Conservation (phyloP, 2,888 invertebrate species). For the Orchesella flavescens region DNA sequence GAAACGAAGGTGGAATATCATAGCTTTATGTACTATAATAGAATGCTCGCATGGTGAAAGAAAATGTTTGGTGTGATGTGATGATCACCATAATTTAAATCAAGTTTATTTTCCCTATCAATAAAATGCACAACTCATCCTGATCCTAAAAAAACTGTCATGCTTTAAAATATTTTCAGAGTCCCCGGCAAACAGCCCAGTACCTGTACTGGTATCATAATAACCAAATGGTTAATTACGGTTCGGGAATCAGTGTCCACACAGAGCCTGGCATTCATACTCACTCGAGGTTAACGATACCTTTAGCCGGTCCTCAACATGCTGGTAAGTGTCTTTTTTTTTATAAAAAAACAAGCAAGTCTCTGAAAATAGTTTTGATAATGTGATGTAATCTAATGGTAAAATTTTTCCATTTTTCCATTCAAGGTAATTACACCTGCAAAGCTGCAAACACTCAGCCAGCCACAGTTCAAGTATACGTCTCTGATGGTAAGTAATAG, state of each 20-base stretch:
- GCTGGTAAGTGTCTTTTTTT: slow-evolving; percentile 52
- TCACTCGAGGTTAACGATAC: slow-evolving; percentile 81
- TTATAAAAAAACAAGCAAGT: too few relatives aligned
- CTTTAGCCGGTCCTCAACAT: slow-evolving; percentile 70
- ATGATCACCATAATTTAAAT: too few relatives aligned
- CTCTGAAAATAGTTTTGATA: too few relatives aligned
- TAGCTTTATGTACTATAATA: too few relatives aligned
- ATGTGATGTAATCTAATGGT: too few relatives aligned
- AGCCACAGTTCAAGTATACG: slow-evolving; percentile 91
- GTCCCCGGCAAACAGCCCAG: slow-evolving; percentile 84
- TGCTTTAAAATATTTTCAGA: slow-evolving; percentile 77
- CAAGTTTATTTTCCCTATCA: too few relatives aligned
- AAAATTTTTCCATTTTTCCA: slow-evolving; percentile 76
- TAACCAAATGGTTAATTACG: slow-evolving; percentile 94
- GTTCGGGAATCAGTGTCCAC: slow-evolving; percentile 80
- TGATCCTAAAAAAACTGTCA: too few relatives aligned
- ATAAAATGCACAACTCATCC: too few relatives aligned
- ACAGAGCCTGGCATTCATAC: slow-evolving; percentile 82
- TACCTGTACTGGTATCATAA: slow-evolving; percentile 97
- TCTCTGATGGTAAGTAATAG: slow-evolving; percentile 86
- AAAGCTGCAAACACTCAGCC: slow-evolving; percentile 91
- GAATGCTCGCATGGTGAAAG: too few relatives aligned
- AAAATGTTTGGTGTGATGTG: too few relatives aligned
- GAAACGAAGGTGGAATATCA: too few relatives aligned
- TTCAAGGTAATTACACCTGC: slow-evolving; percentile 93